Evolutionary conservation across 2,888 invertebrate species (phyloP), one percentile per base, ranked within the genome.

Genomic region (Sphecodes monilicornis): DNA sequence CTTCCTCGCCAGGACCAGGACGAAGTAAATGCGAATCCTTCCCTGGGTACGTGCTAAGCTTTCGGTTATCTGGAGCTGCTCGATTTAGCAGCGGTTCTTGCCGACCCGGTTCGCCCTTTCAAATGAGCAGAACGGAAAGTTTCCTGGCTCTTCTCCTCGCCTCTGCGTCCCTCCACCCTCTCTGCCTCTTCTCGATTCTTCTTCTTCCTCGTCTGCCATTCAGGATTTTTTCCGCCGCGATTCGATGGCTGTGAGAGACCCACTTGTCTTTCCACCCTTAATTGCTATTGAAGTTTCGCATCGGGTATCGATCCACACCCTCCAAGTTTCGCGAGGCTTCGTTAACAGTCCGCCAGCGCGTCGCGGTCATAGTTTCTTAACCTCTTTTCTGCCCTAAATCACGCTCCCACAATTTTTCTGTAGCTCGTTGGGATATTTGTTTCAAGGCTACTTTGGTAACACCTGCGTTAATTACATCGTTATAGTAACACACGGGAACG

Each of bases 1-100:
- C 50, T 72, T 41, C 72, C 82, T 68, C 60, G 64, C 39, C n/a
- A 66, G 11, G 81, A 66, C 68, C 77, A 72, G 74, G n/a, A 41
- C 69, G 29, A 82, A 76, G 85, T 83, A 82, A 88, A 86, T 75
- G 79, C 81, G 88, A 85, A 84, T 88, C 82, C 76, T 77, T 78
- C 36, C n/a, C 18, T 22, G 69, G 85, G 54, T 86, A 86, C 81
- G 86, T 86, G 86, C 79, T 79, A 82, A 82, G 86, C 86, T 79
- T 66, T 71, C 86, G 76, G 75, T 76, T 85, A 86, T 85, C 76
- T 39, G 36, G 54, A 74, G 39, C 46, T 74, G 76, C 70, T 82
- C 86, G 86, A 86, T 86, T 86, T 74, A 87, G 57, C 85, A 75
- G 74, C 74, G 68, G 32, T 84, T 77, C 84, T 66, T 36, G 75